These are phyloP conservation scores for Kobus ellipsiprymnus DNA, from an alignment of 2,113 vertebrate genomes.

Conservation along the genomic window DNA sequence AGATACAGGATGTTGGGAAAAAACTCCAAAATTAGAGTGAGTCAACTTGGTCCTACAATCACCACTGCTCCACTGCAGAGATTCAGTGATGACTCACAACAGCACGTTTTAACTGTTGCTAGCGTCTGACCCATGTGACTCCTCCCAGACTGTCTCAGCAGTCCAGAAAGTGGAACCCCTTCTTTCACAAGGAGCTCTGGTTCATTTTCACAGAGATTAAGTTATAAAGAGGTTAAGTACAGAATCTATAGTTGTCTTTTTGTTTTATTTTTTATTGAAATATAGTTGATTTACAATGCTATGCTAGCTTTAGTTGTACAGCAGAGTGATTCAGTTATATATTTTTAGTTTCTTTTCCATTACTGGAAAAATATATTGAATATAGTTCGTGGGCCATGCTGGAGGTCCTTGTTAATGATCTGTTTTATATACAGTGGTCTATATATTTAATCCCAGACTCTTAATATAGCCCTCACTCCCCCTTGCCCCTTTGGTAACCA, in stretches of 20 bases:
- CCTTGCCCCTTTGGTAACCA: background rate
- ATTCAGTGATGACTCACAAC: background rate
- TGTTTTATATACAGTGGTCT: background rate
- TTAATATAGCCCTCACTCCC: background rate
- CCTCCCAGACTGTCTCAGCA: background rate
- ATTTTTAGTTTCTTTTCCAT: background rate
- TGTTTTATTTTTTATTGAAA: background rate
- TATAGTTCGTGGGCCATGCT: background rate
- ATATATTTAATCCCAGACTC: background rate
- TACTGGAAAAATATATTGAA: background rate
- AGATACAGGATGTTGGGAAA: background rate
- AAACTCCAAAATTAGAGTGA: background rate
- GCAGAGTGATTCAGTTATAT: background rate
- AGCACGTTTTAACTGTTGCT: background rate
- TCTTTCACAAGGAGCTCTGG: background rate
- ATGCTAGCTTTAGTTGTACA: background rate
- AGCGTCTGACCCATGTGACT: background rate
- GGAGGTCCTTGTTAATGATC: background rate
- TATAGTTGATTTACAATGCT: background rate
- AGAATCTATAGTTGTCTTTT: background rate
- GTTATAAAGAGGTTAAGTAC: background rate
- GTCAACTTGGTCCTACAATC: background rate
- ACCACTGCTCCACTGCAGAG: background rate
- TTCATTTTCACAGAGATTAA: background rate
- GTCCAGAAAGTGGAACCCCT: background rate